A percentile compares a stretch with the other conserved stretches of the same genome.
These are phyloP conservation scores for Cyphomyrus discorhynchus DNA, from an alignment of 2,113 vertebrate genomes.

Conservation along the genomic window DNA sequence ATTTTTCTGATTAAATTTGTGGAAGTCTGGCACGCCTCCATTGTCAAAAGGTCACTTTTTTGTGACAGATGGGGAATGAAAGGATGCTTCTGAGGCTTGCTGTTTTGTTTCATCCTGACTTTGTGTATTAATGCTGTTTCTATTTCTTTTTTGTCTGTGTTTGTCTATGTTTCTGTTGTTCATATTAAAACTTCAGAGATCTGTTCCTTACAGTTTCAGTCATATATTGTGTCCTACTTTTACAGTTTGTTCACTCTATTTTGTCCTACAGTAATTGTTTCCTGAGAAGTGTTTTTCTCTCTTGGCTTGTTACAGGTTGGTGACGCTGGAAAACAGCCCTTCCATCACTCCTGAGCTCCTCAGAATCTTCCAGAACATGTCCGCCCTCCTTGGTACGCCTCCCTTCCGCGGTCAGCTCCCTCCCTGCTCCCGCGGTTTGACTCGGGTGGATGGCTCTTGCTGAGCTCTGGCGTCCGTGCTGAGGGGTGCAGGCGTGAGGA, in stretches of 20 bases:
- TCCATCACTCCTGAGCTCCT: slow-evolving; percentile 83
- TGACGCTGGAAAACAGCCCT: slow-evolving; percentile 89
- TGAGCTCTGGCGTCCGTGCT: neutral
- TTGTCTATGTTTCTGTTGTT: neutral
- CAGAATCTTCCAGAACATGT: slow-evolving; percentile 95
- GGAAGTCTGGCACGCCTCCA: neutral
- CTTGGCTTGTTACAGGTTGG: slow-evolving; percentile 68
- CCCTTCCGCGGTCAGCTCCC: neutral
- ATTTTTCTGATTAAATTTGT: neutral
- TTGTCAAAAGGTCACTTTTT: neutral
- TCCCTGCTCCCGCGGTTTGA: neutral
- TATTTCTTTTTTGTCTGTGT: neutral
- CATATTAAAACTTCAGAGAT: neutral
- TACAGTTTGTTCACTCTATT: neutral
- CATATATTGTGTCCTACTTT: neutral
- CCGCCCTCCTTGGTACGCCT: slow-evolving; percentile 81
- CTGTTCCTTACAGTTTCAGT: neutral
- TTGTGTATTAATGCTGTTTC: neutral
- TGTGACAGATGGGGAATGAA: neutral
- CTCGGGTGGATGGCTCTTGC: neutral
- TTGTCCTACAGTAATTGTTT: neutral
- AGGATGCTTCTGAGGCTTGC: too few relatives aligned
- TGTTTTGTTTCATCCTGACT: neutral
- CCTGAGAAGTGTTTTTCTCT: neutral
- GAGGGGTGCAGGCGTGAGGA: neutral